Conservation (phyloP, 2,888 invertebrate species). For the Digitonthophagus gazella region DNA sequence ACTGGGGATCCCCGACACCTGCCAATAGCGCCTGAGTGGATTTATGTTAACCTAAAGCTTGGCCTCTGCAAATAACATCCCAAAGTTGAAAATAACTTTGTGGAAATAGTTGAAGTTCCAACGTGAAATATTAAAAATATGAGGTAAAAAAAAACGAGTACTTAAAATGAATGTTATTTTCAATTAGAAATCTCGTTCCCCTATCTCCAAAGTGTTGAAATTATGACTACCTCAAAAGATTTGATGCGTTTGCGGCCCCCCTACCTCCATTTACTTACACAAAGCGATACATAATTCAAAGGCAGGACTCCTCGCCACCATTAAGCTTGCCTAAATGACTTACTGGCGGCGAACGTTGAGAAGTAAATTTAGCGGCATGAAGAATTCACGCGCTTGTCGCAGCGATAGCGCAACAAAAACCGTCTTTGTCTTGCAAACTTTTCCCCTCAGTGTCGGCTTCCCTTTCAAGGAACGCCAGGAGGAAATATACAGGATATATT, state of each 20-base stretch:
- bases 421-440: neutral
- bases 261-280: neutral
- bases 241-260: neutral
- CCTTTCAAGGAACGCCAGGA: too few species aligned
- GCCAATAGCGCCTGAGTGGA: slow-evolving; percentile 46
- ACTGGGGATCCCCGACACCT: slow-evolving; percentile 48
- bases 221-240: neutral
- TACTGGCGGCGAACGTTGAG: neutral
- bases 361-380: neutral
- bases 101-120: too few species aligned
- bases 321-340: neutral
- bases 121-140: too few species aligned
- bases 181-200: neutral
- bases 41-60: slow-evolving; percentile 42
- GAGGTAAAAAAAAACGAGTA: too few species aligned
- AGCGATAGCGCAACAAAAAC: neutral
- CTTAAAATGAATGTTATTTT: too few species aligned
- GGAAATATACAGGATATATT: too few species aligned
- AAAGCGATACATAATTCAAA: neutral
- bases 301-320: neutral
- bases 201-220: neutral
- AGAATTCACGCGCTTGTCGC: neutral
- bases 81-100: neutral
- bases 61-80: neutral
- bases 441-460: too few species aligned